These are phyloP conservation scores for Tachysurus vachellii DNA, from an alignment of 2,113 vertebrate genomes.

Conservation along the genomic window DNA sequence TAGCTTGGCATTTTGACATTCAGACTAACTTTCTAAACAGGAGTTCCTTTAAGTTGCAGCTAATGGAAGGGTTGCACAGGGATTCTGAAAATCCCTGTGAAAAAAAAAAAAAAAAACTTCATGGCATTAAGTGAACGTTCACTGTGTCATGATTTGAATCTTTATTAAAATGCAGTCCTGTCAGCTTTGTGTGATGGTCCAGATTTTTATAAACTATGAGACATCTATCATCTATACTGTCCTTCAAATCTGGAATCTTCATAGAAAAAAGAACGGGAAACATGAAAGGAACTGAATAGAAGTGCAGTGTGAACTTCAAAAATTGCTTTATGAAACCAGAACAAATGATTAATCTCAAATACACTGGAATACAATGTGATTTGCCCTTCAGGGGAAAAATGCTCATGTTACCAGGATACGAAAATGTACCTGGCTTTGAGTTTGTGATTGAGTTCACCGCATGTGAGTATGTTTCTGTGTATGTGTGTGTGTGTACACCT, in stretches of 20 bases:
- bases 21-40: constrained; percentile 23
- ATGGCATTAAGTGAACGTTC: background rate
- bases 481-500: background rate
- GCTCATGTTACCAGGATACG: constrained; percentile 20
- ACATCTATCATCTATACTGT: constrained; percentile 1
- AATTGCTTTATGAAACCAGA: background rate
- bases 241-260: constrained; percentile 24
- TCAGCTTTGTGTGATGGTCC: constrained; percentile 22
- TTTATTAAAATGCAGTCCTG: constrained; percentile 12
- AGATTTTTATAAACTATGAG: constrained; percentile 3
- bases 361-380: constrained; percentile 11
- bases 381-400: constrained; percentile 45
- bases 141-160: background rate
- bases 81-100: no score
- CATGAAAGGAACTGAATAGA: background rate
- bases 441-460: constrained; percentile 18
- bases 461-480: background rate
- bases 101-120: no score
- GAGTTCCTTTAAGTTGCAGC: constrained; percentile 12
- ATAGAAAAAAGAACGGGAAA: background rate
- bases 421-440: constrained; percentile 31
- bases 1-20: constrained; percentile 36
- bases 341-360: constrained; percentile 34
- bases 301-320: background rate
- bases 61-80: constrained; percentile 12